Conservation (phyloP, 2,113 vertebrate species). For the Misgurnus mizolepis region DNA sequence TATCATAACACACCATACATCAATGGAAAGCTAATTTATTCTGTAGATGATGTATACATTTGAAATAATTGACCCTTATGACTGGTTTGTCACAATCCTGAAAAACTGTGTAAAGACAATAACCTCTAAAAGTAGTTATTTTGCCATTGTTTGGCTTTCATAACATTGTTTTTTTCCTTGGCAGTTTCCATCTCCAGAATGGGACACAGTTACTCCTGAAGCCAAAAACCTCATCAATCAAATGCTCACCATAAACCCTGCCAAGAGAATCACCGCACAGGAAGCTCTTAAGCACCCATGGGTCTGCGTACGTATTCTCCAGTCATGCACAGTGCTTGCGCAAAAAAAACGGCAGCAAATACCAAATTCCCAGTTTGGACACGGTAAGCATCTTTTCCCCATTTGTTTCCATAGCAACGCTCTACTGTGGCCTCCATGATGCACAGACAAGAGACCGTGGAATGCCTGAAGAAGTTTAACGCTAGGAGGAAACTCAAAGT, state of each 20-base stretch:
- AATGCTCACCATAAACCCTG: slow-evolving; percentile 97
- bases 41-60: no score
- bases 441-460: slow-evolving; percentile 97
- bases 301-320: slow-evolving; percentile 93
- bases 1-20: no score
- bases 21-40: no score
- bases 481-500: slow-evolving; percentile 98
- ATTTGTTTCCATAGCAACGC: slow-evolving; percentile 82
- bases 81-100: no score
- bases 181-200: slow-evolving; percentile 94
- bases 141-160: background rate
- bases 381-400: background rate
- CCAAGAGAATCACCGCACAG: slow-evolving; percentile 96
- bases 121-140: background rate
- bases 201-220: slow-evolving; percentile 96
- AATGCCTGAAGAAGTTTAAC: slow-evolving; percentile 98
- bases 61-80: no score
- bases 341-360: background rate
- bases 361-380: background rate
- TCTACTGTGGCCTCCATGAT: slow-evolving; percentile 99
- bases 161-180: background rate
- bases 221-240: slow-evolving; percentile 99
- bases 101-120: no score
- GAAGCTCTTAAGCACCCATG: slow-evolving; percentile 97
- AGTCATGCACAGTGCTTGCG: background rate